These are phyloP conservation scores for Acrocyrtus sp. DNA, from an alignment of 2,888 invertebrate genomes.

Conservation along the genomic window DNA sequence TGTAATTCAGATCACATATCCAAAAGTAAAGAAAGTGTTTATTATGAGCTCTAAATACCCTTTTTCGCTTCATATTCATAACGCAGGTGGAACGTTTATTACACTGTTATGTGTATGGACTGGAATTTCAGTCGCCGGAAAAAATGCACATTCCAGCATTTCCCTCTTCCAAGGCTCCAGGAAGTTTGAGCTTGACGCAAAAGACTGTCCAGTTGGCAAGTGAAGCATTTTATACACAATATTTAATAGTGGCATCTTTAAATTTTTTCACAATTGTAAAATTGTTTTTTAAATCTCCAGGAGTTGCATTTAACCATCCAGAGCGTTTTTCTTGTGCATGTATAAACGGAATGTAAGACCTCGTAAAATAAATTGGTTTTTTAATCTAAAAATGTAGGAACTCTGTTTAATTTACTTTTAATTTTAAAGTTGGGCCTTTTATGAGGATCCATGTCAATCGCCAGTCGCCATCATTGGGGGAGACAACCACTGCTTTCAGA, in stretches of 20 bases:
- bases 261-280: not conserved
- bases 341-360: conserved; percentile 44
- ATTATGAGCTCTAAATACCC: no score
- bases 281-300: not conserved
- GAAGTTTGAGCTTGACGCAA: conserved; percentile 15
- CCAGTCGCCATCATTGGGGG: conserved; percentile 42
- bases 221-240: not conserved
- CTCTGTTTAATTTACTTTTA: not conserved
- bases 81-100: no score
- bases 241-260: not conserved
- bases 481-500: conserved; percentile 42
- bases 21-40: no score
- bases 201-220: conserved; percentile 29
- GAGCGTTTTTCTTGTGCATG: conserved; percentile 47
- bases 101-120: no score
- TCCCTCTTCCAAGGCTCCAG: conserved; percentile 25
- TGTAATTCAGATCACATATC: no score
- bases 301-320: conserved; percentile 21
- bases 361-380: not conserved
- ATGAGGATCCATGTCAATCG: conserved; percentile 26
- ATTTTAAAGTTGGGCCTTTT: conserved; percentile 49
- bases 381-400: no score
- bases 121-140: no score
- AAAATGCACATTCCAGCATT: conserved; percentile 26
- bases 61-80: no score